Percentiles rank a stretch among this genome's conserved stretches.
Conservation (phyloP, 1,140 invertebrate genomes). For the Heterodera schachtii region DNA sequence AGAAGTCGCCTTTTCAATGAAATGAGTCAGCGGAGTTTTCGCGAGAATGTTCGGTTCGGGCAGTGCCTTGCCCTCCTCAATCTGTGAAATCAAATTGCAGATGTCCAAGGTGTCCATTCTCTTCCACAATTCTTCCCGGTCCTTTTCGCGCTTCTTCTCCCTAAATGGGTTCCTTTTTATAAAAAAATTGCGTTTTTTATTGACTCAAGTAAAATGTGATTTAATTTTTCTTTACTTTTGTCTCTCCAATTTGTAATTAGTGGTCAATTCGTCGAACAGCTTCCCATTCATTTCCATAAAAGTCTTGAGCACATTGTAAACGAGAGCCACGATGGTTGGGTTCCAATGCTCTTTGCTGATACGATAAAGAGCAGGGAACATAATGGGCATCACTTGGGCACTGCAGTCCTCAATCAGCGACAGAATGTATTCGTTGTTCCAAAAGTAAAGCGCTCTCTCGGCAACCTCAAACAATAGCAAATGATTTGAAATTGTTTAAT, state of each 20-base stretch:
- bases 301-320: slow-evolving; percentile 70
- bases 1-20: slow-evolving; percentile 26
- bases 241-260: slow-evolving; percentile 64
- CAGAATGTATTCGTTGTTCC: slow-evolving; percentile 72
- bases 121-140: slow-evolving; percentile 64
- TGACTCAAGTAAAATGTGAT: background rate
- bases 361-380: slow-evolving; percentile 69
- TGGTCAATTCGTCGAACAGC: slow-evolving; percentile 69
- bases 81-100: slow-evolving; percentile 30
- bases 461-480: slow-evolving; percentile 66
- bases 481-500: background rate
- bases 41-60: slow-evolving; percentile 33
- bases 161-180: slow-evolving; percentile 31
- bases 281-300: slow-evolving; percentile 72
- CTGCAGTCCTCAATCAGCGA: slow-evolving; percentile 70
- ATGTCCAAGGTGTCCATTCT: slow-evolving; percentile 54
- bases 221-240: slow-evolving; percentile 54
- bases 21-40: slow-evolving; percentile 35
- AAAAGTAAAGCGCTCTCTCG: slow-evolving; percentile 71
- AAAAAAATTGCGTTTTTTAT: background rate
- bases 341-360: slow-evolving; percentile 71
- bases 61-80: slow-evolving; percentile 15
- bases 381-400: slow-evolving; percentile 67
- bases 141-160: slow-evolving; percentile 64
- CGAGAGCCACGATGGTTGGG: slow-evolving; percentile 70